phyloP scores from a whole-genome alignment of 2,888 invertebrate genomes.

The Tinea trinotella region DNA sequence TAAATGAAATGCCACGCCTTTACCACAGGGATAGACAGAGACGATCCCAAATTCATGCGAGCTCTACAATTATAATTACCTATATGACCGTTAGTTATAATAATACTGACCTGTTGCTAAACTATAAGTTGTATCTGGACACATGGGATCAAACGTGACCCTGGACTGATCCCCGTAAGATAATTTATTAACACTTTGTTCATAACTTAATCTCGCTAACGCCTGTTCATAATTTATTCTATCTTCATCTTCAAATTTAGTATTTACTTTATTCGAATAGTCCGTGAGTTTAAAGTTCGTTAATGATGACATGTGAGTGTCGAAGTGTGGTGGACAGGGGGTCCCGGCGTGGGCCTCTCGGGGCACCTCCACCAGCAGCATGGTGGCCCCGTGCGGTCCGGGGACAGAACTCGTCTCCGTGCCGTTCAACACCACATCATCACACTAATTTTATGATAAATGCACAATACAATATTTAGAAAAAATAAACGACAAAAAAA shows the following conservation, averaged over 20 bases:
- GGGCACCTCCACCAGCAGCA: conserved; percentile 83
- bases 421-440: conserved; percentile 30
- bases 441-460: too few species aligned
- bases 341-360: conserved; percentile 81
- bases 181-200: conserved; percentile 50
- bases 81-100: too few species aligned
- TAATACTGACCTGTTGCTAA: conserved; percentile 48
- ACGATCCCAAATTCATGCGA: too few species aligned
- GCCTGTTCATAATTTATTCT: conserved; percentile 46
- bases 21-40: too few species aligned
- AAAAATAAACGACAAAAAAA: too few species aligned
- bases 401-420: conserved; percentile 25
- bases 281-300: conserved; percentile 61
- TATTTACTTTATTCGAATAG: conserved; percentile 62
- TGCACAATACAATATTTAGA: too few species aligned
- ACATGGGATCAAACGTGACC: conserved; percentile 51
- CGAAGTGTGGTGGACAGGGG: conserved; percentile 57
- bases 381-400: conserved; percentile 70
- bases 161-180: conserved; percentile 56
- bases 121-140: conserved; percentile 47
- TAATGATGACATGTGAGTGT: conserved; percentile 60
- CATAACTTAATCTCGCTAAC: conserved; percentile 37
- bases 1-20: too few species aligned
- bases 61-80: too few species aligned
- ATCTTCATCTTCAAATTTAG: conserved; percentile 44